phyloP scores from a whole-genome alignment of 1,140 invertebrate genomes.

The Scylla paramamosain region DNA sequence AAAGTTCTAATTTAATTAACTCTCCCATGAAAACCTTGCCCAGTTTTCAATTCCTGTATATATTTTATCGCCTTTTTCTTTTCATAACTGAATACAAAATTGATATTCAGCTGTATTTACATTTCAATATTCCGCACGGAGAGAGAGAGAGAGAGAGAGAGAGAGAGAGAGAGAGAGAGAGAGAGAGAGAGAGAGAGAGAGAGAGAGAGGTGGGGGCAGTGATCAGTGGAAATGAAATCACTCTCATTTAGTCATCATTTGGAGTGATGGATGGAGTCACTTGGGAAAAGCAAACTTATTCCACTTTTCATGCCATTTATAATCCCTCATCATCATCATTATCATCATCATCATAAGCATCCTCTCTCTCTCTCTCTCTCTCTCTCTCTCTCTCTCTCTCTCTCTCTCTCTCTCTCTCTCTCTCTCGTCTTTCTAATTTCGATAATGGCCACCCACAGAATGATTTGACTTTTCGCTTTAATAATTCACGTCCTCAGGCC shows the following conservation, averaged over 20 bases:
- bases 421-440: background rate
- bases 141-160: background rate
- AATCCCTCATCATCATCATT: no score
- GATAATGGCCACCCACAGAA: background rate
- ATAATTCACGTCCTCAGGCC: background rate
- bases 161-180: no score
- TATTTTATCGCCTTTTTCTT: no score
- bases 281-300: background rate
- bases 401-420: slow-evolving; percentile 18
- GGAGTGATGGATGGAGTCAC: background rate
- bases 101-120: background rate
- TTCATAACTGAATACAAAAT: background rate
- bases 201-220: background rate
- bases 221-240: background rate
- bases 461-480: background rate
- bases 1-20: no score
- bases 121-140: background rate
- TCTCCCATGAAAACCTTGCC: no score
- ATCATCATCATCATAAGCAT: no score
- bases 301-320: no score
- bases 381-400: background rate
- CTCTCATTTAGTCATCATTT: background rate
- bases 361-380: background rate
- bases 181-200: background rate
- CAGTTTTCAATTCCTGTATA: no score